These are phyloP conservation scores for Monochamus saltuarius DNA, from an alignment of 1,140 invertebrate species.

Conservation along the genomic window DNA sequence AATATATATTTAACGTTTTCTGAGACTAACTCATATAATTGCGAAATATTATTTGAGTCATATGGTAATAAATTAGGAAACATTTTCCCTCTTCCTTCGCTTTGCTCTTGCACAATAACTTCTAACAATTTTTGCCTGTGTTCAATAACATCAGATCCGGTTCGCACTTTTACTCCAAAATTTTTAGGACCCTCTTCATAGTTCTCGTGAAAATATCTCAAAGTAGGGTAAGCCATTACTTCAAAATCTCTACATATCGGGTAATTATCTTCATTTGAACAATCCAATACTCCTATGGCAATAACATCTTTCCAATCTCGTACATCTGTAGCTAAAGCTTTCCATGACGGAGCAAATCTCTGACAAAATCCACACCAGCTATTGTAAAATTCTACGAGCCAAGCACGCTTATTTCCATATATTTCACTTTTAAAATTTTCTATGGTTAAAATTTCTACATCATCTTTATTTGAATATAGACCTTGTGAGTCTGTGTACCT, in stretches of 20 bases:
- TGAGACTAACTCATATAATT: conserved; percentile 48
- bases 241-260: conserved; percentile 81
- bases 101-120: conserved; percentile 64
- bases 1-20: conserved; percentile 55
- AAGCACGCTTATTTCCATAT: conserved; percentile 61
- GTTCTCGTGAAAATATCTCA: conserved; percentile 72
- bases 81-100: conserved; percentile 55
- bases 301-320: conserved; percentile 55
- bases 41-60: conserved; percentile 51
- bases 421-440: conserved; percentile 62
- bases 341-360: conserved; percentile 78
- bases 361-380: conserved; percentile 88
- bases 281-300: conserved; percentile 63
- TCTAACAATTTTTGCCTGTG: conserved; percentile 60
- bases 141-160: conserved; percentile 54
- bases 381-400: conserved; percentile 85
- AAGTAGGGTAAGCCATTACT: conserved; percentile 81
- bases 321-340: conserved; percentile 67
- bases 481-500: conserved; percentile 43
- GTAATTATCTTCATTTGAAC: conserved; percentile 75
- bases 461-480: conserved; percentile 62
- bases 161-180: conserved; percentile 56
- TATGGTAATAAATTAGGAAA: conserved; percentile 66
- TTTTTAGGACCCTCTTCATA: conserved; percentile 57
- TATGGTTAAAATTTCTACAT: conserved; percentile 59